These are phyloP conservation scores for Conopomorpha cramerella DNA, from an alignment of 1,140 invertebrate genomes.

Conservation along the genomic window DNA sequence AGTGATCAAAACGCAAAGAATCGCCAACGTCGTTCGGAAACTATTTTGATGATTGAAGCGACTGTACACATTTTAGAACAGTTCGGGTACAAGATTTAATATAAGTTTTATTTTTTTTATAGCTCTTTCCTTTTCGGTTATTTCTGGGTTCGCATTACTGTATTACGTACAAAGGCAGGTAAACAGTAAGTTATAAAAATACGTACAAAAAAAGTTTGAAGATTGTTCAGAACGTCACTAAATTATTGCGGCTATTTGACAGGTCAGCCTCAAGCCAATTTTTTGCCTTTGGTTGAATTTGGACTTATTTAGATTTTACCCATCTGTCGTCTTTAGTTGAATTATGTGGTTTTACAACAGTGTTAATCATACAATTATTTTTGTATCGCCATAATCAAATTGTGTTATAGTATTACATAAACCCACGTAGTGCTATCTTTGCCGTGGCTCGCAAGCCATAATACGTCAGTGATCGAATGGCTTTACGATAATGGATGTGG, in stretches of 20 bases:
- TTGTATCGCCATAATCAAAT: slow-evolving; percentile 25
- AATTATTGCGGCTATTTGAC: slow-evolving; percentile 23
- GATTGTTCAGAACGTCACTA: neutral
- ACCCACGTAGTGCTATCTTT: slow-evolving; percentile 40
- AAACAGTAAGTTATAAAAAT: neutral
- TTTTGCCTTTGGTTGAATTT: slow-evolving; percentile 42
- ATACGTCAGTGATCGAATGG: slow-evolving; percentile 55
- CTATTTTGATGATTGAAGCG: too few relatives aligned
- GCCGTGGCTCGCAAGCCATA: slow-evolving; percentile 45
- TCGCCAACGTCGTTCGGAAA: too few relatives aligned
- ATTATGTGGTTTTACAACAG: slow-evolving; percentile 27
- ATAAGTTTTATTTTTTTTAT: too few relatives aligned
- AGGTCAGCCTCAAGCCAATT: slow-evolving; percentile 49
- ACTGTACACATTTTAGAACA: too few relatives aligned
- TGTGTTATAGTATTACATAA: slow-evolving; percentile 54
- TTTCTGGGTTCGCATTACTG: neutral
- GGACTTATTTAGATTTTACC: slow-evolving; percentile 44
- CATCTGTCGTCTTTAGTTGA: slow-evolving; percentile 29
- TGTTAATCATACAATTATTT: slow-evolving; percentile 22
- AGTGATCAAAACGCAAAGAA: too few relatives aligned
- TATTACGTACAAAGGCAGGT: neutral
- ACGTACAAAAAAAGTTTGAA: neutral
- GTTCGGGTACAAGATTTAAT: too few relatives aligned
- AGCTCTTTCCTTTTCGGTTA: too few relatives aligned
- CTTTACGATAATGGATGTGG: slow-evolving; percentile 59